Base-by-base conservation (phyloP, 1,140 invertebrate species). In the Rhyacophila brunnea region DNA sequence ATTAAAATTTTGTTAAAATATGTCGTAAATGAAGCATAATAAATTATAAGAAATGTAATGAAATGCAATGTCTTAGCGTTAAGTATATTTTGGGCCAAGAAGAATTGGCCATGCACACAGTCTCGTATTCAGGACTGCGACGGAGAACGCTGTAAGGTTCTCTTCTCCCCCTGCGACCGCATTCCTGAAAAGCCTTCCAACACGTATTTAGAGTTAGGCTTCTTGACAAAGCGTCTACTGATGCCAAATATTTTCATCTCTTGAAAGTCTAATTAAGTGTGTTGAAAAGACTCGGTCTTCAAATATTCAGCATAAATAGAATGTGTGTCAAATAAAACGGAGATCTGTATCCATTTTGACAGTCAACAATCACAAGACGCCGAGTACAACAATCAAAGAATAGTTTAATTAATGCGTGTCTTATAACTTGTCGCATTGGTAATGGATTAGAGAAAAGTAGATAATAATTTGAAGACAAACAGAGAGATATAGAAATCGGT, bases 61-160 rank as follows among this genome's bases (percentile, higher is more conserved):
- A 42, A 34, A 47, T 56, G 44, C 43, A 56, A 47, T 47, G 53
- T 47, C 44, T 44, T 46, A 52, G 32, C 44, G 38, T 52, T 45
- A 34, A 59, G 47, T 64, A 49, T 58, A 46, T 65, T 60, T 65
- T 38, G 14, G 62, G 62, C 62, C 62, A 65, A 65, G 58, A 58
- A 65, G 50, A 52, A 51, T 57, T 65, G 71, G 70, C 70, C 75
- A 77, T 77, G 75, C 75, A 73, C 73, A 75, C 74, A 77, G 75
- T 75, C 73, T 69, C 70, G 74, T 75, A 74, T 77, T 76, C 72
- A 76, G 74, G 74, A 76, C 75, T 76, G 75, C 74, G 72, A 72
- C 66, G 70, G 36, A 50, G 55, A 66, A 59, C 60, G 66, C 52
- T 57, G 46, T 43, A 62, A 48, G 52, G 64, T 62, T 62, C 64